Conservation (phyloP, 2,113 vertebrate genomes). For the Pituophis catenifer region DNA sequence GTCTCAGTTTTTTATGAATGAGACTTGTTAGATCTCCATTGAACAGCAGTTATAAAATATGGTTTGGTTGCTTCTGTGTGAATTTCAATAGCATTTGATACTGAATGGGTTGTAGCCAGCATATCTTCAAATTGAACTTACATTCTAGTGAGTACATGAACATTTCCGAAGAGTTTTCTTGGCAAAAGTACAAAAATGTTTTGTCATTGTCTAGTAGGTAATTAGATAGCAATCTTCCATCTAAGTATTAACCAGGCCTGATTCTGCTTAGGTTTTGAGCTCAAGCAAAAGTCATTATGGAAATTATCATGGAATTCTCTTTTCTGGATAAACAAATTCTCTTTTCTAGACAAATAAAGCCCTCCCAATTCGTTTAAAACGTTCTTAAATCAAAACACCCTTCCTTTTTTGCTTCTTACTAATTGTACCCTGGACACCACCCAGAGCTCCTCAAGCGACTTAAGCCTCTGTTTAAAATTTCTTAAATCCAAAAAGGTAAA, state of each 20-base stretch:
- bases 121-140: not conserved
- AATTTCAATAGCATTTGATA: not conserved
- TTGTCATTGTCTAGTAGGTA: not conserved
- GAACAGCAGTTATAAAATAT: not conserved
- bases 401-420: not conserved
- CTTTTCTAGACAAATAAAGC: not conserved
- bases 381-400: not conserved
- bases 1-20: not conserved
- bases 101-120: not conserved
- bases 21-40: not conserved
- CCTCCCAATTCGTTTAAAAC: not conserved
- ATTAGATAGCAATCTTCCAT: not conserved
- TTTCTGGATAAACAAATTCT: not conserved
- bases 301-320: not conserved
- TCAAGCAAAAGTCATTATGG: not conserved
- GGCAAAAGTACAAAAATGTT: not conserved
- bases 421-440: not conserved
- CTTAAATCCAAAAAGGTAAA: not conserved
- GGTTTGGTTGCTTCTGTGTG: not conserved
- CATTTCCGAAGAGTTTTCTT: not conserved
- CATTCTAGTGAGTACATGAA: not conserved
- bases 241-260: not conserved
- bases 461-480: not conserved
- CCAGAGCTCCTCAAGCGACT: not conserved
- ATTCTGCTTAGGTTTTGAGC: not conserved